Conservation (phyloP, 2,888 invertebrate genomes). For the Calameuta pallipes region DNA sequence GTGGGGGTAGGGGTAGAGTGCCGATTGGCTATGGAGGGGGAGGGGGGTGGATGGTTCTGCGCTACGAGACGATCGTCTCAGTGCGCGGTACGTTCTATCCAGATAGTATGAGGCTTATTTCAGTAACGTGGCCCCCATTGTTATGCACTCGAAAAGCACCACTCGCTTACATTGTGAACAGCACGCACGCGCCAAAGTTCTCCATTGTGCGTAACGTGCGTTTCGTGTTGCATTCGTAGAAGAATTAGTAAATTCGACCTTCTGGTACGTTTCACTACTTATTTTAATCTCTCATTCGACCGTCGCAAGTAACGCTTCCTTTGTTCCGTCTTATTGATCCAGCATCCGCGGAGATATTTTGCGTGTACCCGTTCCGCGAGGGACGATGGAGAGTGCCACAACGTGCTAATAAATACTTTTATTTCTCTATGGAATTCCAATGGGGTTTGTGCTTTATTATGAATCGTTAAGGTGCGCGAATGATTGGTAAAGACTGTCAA, state of each 20-base stretch:
- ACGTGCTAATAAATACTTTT: neutral
- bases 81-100: constrained; percentile 45
- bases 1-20: constrained; percentile 20
- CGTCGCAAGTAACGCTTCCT: neutral
- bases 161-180: constrained; percentile 51
- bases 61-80: constrained; percentile 33
- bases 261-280: neutral
- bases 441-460: neutral
- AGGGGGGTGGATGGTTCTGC: constrained; percentile 32
- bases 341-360: neutral
- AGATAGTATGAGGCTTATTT: constrained; percentile 53
- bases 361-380: too few relatives aligned
- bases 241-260: neutral
- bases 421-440: too few relatives aligned
- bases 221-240: neutral
- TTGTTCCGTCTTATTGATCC: neutral
- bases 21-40: constrained; percentile 24
- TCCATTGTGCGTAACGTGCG: constrained; percentile 9
- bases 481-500: neutral
- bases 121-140: constrained; percentile 54
- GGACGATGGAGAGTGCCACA: neutral
- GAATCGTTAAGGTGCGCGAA: neutral
- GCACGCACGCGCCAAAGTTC: constrained; percentile 48
- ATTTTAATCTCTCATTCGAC: neutral
- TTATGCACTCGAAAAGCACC: constrained; percentile 52